These are phyloP conservation scores for Dermatophagoides farinae DNA, from an alignment of 1,140 invertebrate genomes.

Conservation along the genomic window DNA sequence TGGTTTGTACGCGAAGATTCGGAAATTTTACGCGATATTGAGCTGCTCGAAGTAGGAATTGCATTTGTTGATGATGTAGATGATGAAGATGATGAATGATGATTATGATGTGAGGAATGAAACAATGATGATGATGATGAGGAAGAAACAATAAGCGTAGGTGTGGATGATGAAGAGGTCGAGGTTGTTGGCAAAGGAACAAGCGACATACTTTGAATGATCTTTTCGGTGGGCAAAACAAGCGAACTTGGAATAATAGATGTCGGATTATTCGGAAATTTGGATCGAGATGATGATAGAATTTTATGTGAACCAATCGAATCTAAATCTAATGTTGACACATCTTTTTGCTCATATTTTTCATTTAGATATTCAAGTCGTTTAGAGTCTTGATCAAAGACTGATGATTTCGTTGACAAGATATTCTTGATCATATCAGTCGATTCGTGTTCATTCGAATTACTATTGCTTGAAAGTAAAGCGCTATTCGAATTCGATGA, in stretches of 20 bases:
- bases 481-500: neutral
- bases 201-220: neutral
- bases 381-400: conserved; percentile 87
- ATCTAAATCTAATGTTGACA: neutral
- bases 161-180: neutral
- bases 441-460: conserved; percentile 34
- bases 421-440: conserved; percentile 83
- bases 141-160: neutral
- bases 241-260: conserved; percentile 4
- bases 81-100: neutral
- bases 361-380: conserved; percentile 66
- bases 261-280: conserved; percentile 23
- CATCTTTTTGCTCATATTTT: conserved; percentile 51
- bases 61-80: neutral
- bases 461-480: neutral
- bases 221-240: neutral
- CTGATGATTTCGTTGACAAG: conserved; percentile 57
- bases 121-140: neutral
- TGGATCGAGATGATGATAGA: conserved; percentile 16
- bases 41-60: neutral
- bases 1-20: conserved; percentile 8
- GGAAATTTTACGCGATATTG: conserved; percentile 8
- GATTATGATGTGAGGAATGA: neutral
- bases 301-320: conserved; percentile 19
- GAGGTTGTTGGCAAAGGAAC: neutral